Evolutionary conservation across 2,888 invertebrate species (phyloP).

Genomic region (Apantesis nais): DNA sequence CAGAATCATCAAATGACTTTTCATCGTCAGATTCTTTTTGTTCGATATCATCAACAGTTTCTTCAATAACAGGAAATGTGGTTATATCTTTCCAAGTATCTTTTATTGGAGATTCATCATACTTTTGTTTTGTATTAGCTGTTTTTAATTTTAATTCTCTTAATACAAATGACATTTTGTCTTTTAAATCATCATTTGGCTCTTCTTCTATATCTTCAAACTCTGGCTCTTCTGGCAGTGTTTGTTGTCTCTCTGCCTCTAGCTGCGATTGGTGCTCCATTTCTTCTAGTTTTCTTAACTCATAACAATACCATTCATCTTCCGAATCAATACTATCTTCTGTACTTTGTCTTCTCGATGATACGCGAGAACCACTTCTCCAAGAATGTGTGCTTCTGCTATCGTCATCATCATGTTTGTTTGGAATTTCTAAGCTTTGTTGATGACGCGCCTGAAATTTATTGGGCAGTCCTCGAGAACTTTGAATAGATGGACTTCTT

Average conservation of each 20-base stretch:
- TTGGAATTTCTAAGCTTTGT: slow-evolving; percentile 93
- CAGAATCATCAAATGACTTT: slow-evolving; percentile 86
- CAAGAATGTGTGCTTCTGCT: slow-evolving; percentile 94
- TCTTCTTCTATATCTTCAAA: slow-evolving; percentile 81
- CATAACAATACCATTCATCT: slow-evolving; percentile 97
- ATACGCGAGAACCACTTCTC: slow-evolving; percentile 93
- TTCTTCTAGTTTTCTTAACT: slow-evolving; percentile 93
- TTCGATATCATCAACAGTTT: slow-evolving; percentile 67
- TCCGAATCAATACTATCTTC: slow-evolving; percentile 97
- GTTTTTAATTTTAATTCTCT: slow-evolving; percentile 91
- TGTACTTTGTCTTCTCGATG: slow-evolving; percentile 94
- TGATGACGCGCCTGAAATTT: slow-evolving; percentile 89
- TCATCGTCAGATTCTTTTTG: slow-evolving; percentile 69
- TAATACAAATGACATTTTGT: slow-evolving; percentile 92
- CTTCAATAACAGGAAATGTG: slow-evolving; percentile 80
- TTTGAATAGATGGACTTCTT: slow-evolving; percentile 88
- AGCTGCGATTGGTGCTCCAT: slow-evolving; percentile 91
- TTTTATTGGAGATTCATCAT: slow-evolving; percentile 69
- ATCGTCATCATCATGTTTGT: slow-evolving; percentile 92
- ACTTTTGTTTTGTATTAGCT: slow-evolving; percentile 73
- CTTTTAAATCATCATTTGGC: slow-evolving; percentile 89
- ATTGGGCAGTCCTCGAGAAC: slow-evolving; percentile 84
- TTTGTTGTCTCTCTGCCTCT: slow-evolving; percentile 87
- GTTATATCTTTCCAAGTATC: slow-evolving; percentile 80
- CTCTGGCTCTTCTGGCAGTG: slow-evolving; percentile 87